A percentile compares a stretch with the other conserved stretches of the same genome.
These are phyloP conservation scores for Microcebus lehilahytsara DNA, from an alignment of 2,113 vertebrate species.

Conservation along the genomic window DNA sequence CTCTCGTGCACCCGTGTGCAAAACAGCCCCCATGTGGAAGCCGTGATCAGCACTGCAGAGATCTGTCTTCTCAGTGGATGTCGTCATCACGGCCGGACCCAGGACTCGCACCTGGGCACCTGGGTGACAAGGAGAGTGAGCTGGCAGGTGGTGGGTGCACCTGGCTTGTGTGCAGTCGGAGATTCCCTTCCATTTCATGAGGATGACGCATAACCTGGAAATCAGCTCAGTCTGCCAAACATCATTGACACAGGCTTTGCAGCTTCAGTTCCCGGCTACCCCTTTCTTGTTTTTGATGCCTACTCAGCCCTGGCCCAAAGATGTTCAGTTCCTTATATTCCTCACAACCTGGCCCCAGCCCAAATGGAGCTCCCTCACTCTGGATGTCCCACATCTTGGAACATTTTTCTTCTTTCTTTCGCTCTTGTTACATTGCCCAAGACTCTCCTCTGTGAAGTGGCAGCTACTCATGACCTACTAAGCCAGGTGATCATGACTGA, in stretches of 20 bases:
- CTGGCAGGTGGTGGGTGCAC: neutral
- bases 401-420: neutral
- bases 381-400: neutral
- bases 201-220: neutral
- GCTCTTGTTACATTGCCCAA: too few relatives aligned
- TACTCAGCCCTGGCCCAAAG: neutral
- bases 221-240: neutral
- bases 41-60: neutral
- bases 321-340: too few relatives aligned
- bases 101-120: neutral
- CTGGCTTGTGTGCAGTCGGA: neutral
- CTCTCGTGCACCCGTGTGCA: neutral
- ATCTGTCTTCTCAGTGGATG: neutral
- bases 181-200: accelerated
- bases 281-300: neutral
- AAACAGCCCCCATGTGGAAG: neutral
- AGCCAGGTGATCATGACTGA: neutral
- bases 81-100: accelerated
- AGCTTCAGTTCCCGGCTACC: neutral
- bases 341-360: accelerated
- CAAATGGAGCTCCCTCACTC: too few relatives aligned
- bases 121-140: too few relatives aligned
- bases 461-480: too few relatives aligned
- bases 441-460: too few relatives aligned
- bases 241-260: too few relatives aligned